A percentile compares a stretch with the other conserved stretches of the same genome.
Evolutionary conservation across 2,797 vertebrate species (phyloP).

Genomic region (Enteromius trimaculatus): DNA sequence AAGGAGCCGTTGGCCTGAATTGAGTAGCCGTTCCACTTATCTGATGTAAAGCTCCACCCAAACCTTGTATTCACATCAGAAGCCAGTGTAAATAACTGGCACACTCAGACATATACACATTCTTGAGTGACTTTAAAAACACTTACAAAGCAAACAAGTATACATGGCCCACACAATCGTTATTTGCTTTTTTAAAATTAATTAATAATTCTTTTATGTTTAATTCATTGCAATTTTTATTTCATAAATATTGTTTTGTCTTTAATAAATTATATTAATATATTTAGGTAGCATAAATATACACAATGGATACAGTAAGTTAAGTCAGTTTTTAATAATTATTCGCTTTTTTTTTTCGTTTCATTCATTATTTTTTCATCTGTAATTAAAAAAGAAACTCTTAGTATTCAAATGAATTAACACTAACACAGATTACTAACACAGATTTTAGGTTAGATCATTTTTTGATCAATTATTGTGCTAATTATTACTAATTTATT

Average conservation of each 20-base stretch:
- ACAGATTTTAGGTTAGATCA: background rate
- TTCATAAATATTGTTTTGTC: background rate
- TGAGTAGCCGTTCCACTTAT: constrained; percentile 34
- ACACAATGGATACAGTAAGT: background rate
- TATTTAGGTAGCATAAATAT: background rate
- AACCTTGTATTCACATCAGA: constrained; percentile 26
- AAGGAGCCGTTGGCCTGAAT: constrained; percentile 59
- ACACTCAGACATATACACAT: background rate
- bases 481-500: background rate
- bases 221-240: background rate
- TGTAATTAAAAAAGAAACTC: background rate
- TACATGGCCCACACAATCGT: background rate
- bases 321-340: background rate
- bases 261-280: background rate
- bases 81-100: background rate
- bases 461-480: background rate
- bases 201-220: too few relatives aligned
- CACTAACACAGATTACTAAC: too few relatives aligned
- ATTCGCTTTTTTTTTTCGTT: background rate
- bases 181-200: background rate
- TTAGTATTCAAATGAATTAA: background rate
- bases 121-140: background rate
- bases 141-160: background rate
- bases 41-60: constrained; percentile 11
- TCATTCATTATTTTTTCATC: background rate